Evolutionary conservation across 2,113 vertebrate genomes (phyloP), one percentile per base, ranked within the genome.

Genomic region (Burhinus bistriatus): DNA sequence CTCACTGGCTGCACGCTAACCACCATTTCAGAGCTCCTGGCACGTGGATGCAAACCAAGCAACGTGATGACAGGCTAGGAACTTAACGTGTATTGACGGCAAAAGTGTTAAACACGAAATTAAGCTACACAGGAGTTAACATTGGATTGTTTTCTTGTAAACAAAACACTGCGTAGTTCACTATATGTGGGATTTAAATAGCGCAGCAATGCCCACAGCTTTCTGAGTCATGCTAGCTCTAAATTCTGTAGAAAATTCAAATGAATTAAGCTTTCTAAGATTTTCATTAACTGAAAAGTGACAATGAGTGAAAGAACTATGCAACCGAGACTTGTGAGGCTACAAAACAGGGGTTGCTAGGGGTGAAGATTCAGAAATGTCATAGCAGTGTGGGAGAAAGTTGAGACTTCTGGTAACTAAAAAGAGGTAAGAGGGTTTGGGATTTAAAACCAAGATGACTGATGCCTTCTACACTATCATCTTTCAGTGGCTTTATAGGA

Each of bases 211-310:
- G 64, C 95, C 95, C 77, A 94, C 91, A 93, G 64, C n/a, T 64
- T 90, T 95, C 87, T 97, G 95, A 95, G 90, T 93, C 95, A 97
- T 2, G 5, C 44, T 64, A 89, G 30, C 57, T 89, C 59, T 72
- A 59, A 84, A 87, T 92, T 91, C 69, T 89, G 69, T 91, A 78
- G 59, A 26, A 91, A 84, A 94, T 84, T 95, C 72, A 76, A 87
- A 89, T 91, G 83, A 93, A 96, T 96, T 91, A 96, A 94, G 65
- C 69, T 97, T 96, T 89, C 76, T 87, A 94, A 96, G 83, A 94
- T 91, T 91, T 95, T 94, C 93, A 96, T 96, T 96, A 95, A 91
- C 65, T 57, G 85, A 93, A 94, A 95, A 89, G 42, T 91, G 94
- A 93, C 84, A 95, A 94, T 95, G 91, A 96, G 81, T 59, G 84